Percentiles rank a stretch among this genome's conserved stretches.
Conservation (phyloP, 2,113 vertebrate species). For the Micronycteris hirsuta region DNA sequence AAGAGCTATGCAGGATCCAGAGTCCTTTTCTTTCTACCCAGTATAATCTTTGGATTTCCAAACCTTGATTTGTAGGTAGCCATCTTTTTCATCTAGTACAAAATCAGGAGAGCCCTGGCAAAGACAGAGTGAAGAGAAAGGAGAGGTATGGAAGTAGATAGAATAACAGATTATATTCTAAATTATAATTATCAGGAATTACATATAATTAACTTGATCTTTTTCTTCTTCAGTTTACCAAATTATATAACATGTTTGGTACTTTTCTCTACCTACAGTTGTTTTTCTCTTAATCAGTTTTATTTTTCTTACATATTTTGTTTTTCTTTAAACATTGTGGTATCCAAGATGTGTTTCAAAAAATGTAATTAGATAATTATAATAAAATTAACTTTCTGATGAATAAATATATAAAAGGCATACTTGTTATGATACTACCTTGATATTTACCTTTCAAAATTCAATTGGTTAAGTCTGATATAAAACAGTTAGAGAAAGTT, state of each 20-base stretch:
- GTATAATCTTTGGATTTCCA: background rate
- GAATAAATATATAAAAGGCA: background rate
- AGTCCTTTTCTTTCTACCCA: background rate
- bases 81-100: background rate
- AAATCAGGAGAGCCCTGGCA: background rate
- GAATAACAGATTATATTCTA: background rate
- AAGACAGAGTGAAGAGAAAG: background rate
- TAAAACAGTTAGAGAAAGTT: background rate
- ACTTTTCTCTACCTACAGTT: background rate
- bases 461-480: background rate
- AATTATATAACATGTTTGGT: background rate
- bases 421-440: background rate
- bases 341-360: background rate
- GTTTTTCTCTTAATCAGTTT: background rate
- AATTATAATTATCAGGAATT: background rate
- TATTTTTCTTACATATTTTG: background rate
- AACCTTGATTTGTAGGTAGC: background rate
- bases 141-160: background rate
- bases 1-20: background rate
- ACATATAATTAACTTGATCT: background rate
- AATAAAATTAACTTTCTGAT: background rate
- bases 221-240: background rate
- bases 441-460: background rate
- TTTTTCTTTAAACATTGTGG: background rate
- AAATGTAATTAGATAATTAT: background rate